Percentiles rank a stretch among this genome's conserved stretches.
phyloP scores from a whole-genome alignment of 2,888 invertebrate species.

The Pseudanteris insignis region DNA sequence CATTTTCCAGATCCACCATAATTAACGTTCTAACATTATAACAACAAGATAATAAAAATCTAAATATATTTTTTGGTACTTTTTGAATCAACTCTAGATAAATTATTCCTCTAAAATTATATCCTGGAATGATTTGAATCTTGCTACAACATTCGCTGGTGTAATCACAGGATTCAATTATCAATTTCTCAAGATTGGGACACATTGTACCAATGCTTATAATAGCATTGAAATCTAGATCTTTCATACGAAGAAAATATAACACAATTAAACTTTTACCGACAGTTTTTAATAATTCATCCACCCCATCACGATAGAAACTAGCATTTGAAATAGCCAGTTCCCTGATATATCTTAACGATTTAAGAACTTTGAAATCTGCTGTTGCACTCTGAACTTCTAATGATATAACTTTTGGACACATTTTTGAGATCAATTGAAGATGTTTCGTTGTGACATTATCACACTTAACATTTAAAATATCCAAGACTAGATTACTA shows the following conservation, averaged over 20 bases:
- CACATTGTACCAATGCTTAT: not conserved
- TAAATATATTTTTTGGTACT: not conserved
- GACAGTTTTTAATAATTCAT: not conserved
- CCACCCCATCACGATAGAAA: not conserved
- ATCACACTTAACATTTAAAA: not conserved
- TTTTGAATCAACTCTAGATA: constrained; percentile 5
- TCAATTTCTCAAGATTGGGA: constrained; percentile 2
- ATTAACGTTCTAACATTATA: not conserved
- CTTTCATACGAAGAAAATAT: not conserved
- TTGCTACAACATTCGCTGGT: not conserved
- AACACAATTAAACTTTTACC: not conserved
- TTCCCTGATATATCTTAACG: not conserved
- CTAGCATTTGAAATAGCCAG: not conserved
- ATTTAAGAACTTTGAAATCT: not conserved
- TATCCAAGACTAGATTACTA: not conserved
- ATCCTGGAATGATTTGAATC: not conserved
- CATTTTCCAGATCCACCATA: not conserved
- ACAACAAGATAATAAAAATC: constrained; percentile 5
- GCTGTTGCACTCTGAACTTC: not conserved
- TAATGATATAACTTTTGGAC: constrained; percentile 3
- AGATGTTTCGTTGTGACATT: not conserved
- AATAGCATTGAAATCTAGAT: constrained; percentile 1
- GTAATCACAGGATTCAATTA: not conserved
- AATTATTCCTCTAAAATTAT: not conserved
- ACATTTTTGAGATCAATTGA: not conserved